Base-by-base conservation (phyloP, 2,888 invertebrate genomes). In the Limenitis arthemis region DNA sequence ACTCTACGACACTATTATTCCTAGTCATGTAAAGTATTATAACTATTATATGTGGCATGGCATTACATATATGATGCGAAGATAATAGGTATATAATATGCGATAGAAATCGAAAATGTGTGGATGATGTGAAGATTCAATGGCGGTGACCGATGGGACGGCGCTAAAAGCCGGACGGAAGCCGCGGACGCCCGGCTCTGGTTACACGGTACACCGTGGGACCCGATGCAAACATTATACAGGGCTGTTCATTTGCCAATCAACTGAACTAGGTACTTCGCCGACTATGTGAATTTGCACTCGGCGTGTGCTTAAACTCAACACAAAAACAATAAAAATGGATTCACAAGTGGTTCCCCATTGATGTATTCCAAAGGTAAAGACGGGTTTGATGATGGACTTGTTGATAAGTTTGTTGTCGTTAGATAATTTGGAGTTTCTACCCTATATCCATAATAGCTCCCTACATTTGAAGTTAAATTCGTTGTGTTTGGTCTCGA, bases 111-210 rank as follows among this genome's bases (percentile, higher is more conserved):
- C 37, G 36, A 38, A 38, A 30, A 46, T 47, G 56, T 51, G 54
- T 52, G 51, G 39, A 54, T 61, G 60, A 57, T 59, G 57, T 57
- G 61, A 56, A 49, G 59, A 56, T 52, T 51, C 62, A 63, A 63
- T 58, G 56, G 67, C 56, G 68, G 64, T 69, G 66, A 64, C 63
- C 63, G 67, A 65, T 65, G 64, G 74, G 80, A 81, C 80, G 77
- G 68, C 77, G 81, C 81, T 85, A 85, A 86, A 86, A 86, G 85
- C 85, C 85, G 85, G 85, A 85, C 85, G 85, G 85, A 85, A 85
- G 85, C 79, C 73, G 72, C 77, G 78, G 81, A 77, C 81, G 75
- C 74, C 73, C 74, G 73, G 72, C 80, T 84, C 82, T 70, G 73
- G 78, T 86, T 85, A 81, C 84, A 73, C 70, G 70, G 69, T 20